These are phyloP conservation scores for Spheniscus humboldti DNA, from an alignment of 2,797 vertebrate genomes.

Conservation along the genomic window DNA sequence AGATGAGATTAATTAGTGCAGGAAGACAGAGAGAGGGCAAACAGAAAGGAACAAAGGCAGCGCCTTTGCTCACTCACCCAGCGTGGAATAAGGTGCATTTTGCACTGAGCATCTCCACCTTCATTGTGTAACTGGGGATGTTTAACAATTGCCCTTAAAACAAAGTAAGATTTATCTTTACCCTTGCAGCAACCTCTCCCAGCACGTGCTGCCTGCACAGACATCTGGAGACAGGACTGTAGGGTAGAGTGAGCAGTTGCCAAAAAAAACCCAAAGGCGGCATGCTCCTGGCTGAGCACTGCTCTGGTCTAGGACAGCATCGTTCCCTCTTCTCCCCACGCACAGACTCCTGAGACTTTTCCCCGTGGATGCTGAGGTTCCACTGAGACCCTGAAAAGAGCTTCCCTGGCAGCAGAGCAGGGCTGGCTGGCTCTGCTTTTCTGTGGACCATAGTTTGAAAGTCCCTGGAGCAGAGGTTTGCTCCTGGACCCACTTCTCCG, in stretches of 20 bases:
- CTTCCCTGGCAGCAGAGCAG: not conserved
- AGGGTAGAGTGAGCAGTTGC: not conserved
- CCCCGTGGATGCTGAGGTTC: not conserved
- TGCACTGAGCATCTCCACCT: not conserved
- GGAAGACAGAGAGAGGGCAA: not conserved
- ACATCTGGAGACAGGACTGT: not conserved
- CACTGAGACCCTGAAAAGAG: not conserved
- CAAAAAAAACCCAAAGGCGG: not conserved
- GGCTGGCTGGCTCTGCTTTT: not conserved
- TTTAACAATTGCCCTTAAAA: not conserved
- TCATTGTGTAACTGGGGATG: not conserved
- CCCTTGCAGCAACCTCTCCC: not conserved
- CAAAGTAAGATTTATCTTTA: not conserved
- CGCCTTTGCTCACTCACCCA: not conserved
- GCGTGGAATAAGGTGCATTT: not conserved
- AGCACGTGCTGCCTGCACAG: not conserved
- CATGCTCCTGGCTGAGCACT: not conserved
- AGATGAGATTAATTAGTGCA: conserved; percentile 6
- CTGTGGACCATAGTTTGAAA: not conserved
- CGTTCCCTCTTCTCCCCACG: fast-evolving
- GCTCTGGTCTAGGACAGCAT: not conserved
- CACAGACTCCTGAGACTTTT: not conserved
- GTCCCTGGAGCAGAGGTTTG: not conserved
- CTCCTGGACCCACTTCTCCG: too few species aligned
- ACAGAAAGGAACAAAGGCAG: not conserved